These are phyloP conservation scores for Pseudochirops corinnae DNA, from an alignment of 2,797 vertebrate genomes.

Conservation along the genomic window DNA sequence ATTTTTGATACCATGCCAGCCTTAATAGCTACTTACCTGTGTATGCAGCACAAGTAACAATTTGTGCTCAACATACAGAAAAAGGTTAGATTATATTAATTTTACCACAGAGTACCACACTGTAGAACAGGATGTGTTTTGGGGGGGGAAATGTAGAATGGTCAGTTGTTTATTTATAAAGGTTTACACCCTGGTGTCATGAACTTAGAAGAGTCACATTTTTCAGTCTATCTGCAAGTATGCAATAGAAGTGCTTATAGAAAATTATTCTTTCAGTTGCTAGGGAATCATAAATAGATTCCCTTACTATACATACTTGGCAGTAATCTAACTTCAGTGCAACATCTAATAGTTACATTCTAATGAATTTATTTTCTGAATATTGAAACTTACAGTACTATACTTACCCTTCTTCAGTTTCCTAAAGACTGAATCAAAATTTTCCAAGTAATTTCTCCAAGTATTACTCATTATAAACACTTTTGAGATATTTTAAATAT, in stretches of 20 bases:
- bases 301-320: not conserved
- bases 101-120: not conserved
- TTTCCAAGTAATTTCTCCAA: constrained; percentile 49
- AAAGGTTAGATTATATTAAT: constrained; percentile 4
- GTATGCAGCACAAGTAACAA: not conserved
- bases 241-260: constrained; percentile 46
- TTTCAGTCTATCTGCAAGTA: constrained; percentile 2
- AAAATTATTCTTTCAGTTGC: constrained; percentile 25
- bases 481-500: constrained; percentile 53
- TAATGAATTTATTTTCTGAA: constrained; percentile 47
- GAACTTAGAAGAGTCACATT: not conserved
- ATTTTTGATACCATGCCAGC: constrained; percentile 19
- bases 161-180: not conserved
- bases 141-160: constrained; percentile 13
- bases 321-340: not conserved
- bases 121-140: not conserved
- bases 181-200: not conserved
- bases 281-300: constrained; percentile 27
- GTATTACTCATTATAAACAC: constrained; percentile 51
- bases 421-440: constrained; percentile 6
- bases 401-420: constrained; percentile 48
- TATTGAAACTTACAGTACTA: constrained; percentile 38
- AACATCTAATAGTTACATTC: not conserved
- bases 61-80: not conserved
- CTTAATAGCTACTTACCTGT: constrained; percentile 16